Evolutionary conservation across 2,797 vertebrate genomes (phyloP).

Genomic region (Myiothlypis coronata): DNA sequence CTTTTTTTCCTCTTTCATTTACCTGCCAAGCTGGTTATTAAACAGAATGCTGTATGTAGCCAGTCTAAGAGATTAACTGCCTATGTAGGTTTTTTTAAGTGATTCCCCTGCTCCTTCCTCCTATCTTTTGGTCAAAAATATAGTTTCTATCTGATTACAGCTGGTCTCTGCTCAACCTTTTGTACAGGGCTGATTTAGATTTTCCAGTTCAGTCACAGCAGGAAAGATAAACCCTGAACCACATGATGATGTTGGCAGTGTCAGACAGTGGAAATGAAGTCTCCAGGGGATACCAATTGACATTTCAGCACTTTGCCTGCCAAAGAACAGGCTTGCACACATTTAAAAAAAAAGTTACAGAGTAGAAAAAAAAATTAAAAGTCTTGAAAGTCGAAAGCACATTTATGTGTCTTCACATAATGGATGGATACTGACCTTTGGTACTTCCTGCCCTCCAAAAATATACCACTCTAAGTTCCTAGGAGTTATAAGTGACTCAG

Average conservation of each 20-base stretch:
- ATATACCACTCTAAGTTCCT: neutral
- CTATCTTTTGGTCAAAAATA: constrained; percentile 13
- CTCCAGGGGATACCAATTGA: constrained; percentile 53
- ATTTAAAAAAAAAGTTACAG: neutral
- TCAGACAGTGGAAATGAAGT: constrained; percentile 50
- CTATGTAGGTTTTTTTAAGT: neutral
- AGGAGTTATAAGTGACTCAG: neutral
- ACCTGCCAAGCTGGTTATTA: neutral
- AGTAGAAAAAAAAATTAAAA: neutral
- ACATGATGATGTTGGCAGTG: constrained; percentile 6
- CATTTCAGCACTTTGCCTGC: constrained; percentile 52
- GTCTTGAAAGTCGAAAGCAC: neutral
- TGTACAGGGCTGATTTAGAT: constrained; percentile 29
- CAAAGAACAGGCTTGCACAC: neutral
- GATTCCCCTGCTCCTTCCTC: neutral
- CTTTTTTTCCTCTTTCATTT: neutral
- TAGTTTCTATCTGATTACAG: constrained; percentile 11
- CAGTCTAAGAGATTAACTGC: neutral
- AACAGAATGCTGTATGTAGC: neutral
- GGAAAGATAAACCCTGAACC: constrained; percentile 47
- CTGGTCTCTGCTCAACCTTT: constrained; percentile 8
- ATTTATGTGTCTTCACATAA: neutral
- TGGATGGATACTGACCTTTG: neutral
- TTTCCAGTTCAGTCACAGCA: constrained; percentile 25
- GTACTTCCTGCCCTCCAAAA: neutral